These are phyloP conservation scores for Chlorocebus sabaeus DNA, from an alignment of 2,113 vertebrate species.

Conservation along the genomic window DNA sequence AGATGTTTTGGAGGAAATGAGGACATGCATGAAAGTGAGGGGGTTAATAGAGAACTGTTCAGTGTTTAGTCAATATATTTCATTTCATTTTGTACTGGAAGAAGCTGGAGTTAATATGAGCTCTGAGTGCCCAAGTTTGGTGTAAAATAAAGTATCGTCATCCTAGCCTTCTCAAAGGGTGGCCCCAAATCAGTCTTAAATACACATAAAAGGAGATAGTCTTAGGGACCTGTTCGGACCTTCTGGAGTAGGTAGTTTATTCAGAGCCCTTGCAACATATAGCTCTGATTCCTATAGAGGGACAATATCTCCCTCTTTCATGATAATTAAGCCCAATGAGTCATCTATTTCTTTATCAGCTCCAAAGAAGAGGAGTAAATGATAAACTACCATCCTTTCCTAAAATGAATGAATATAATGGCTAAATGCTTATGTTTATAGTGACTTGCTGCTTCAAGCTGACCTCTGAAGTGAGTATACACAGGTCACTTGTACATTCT, in stretches of 20 bases:
- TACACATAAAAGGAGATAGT: background rate
- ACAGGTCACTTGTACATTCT: background rate
- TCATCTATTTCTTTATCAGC: background rate
- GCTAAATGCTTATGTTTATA: background rate
- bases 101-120: background rate
- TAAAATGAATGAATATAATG: slow-evolving; percentile 23
- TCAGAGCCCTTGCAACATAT: background rate
- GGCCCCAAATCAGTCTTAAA: background rate
- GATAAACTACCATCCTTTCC: background rate
- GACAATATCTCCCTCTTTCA: background rate
- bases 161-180: background rate
- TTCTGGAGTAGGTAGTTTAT: background rate
- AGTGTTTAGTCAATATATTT: background rate
- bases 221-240: background rate
- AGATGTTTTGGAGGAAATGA: background rate
- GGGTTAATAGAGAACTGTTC: no score
- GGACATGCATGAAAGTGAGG: background rate
- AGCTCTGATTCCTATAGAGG: background rate
- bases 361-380: background rate
- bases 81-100: background rate
- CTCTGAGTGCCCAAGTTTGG: background rate
- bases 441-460: background rate
- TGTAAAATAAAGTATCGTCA: background rate
- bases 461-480: background rate
- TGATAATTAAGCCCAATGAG: background rate